A percentile compares a stretch with the other conserved stretches of the same genome.
These are phyloP conservation scores for Chelonus formosanus DNA, from an alignment of 2,888 invertebrate species.

Conservation along the genomic window DNA sequence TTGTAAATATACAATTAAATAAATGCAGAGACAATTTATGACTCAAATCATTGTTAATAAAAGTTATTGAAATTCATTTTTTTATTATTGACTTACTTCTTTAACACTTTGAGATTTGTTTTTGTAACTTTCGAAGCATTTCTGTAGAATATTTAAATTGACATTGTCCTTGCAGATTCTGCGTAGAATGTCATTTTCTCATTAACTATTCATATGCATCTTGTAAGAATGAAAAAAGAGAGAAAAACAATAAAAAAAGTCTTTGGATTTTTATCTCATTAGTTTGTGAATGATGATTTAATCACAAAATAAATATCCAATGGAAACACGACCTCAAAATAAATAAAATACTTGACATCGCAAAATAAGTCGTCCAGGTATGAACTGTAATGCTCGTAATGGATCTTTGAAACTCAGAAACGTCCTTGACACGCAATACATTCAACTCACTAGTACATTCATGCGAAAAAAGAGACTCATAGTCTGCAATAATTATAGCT, in stretches of 20 bases:
- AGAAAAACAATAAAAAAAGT: no score
- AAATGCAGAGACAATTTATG: no score
- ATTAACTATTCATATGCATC: not conserved
- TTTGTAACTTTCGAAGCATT: no score
- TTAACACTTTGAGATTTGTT: no score
- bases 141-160: not conserved
- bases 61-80: no score
- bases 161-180: not conserved
- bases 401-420: constrained; percentile 4
- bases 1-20: no score
- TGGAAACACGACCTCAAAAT: not conserved
- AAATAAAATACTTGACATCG: not conserved
- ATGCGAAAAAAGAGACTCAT: not conserved
- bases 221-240: not conserved
- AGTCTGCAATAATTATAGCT: not conserved
- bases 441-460: constrained; percentile 3
- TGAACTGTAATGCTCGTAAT: constrained; percentile 7
- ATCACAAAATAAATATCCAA: not conserved
- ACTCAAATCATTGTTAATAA: no score
- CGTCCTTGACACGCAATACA: constrained; percentile 21
- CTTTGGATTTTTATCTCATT: no score
- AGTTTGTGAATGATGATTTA: not conserved
- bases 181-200: not conserved
- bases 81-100: no score
- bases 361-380: not conserved